Percentiles rank a stretch among this genome's conserved stretches.
These are phyloP conservation scores for Boloria selene DNA, from an alignment of 2,888 invertebrate genomes.

Conservation along the genomic window DNA sequence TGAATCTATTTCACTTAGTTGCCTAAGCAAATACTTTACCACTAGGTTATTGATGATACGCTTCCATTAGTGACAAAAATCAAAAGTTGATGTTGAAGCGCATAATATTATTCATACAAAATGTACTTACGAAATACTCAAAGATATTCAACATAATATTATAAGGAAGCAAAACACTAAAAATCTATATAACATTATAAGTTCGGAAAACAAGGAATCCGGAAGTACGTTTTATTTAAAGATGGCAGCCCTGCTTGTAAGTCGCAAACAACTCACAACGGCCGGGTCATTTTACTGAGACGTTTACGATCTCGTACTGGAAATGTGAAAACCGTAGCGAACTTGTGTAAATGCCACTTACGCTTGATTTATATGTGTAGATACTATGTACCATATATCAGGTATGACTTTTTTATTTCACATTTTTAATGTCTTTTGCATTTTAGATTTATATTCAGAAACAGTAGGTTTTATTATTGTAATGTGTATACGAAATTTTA, in stretches of 20 bases:
- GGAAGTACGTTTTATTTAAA: not conserved
- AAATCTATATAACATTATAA: no score
- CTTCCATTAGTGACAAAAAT: no score
- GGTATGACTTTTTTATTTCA: slow-evolving; percentile 34
- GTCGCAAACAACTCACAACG: slow-evolving; percentile 47
- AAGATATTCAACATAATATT: no score
- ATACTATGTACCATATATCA: slow-evolving; percentile 38
- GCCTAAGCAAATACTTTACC: no score
- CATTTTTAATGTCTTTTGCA: slow-evolving; percentile 30
- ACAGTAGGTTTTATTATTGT: not conserved
- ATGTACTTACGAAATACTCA: no score
- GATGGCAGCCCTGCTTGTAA: slow-evolving; percentile 19
- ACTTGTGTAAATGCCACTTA: slow-evolving; percentile 77
- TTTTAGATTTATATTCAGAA: slow-evolving; percentile 9
- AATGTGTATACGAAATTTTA: no score
- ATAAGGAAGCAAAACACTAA: no score
- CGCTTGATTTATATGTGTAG: slow-evolving; percentile 66
- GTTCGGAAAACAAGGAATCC: no score
- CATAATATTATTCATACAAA: no score
- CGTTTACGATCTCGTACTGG: slow-evolving; percentile 72
- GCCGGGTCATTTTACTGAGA: slow-evolving; percentile 54
- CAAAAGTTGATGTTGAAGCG: no score
- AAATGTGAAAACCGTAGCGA: slow-evolving; percentile 52
- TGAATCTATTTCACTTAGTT: no score
- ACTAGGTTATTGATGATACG: no score